Evolutionary conservation across 2,888 invertebrate species (phyloP).

Genomic region (Sarcophaga rosellei): DNA sequence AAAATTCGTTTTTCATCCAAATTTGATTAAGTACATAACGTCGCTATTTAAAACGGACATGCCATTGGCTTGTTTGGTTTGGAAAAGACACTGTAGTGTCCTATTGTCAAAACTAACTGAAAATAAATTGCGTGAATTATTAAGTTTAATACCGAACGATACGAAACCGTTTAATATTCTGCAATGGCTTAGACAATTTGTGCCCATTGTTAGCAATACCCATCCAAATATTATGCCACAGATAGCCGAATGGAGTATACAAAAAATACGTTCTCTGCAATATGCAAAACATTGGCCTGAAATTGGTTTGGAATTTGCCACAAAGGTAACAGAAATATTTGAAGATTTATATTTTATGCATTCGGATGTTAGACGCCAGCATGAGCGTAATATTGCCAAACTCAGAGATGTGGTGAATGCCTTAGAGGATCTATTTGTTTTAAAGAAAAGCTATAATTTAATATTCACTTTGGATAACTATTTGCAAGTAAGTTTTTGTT

Average conservation of each 20-base stretch:
- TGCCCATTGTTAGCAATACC: constrained; percentile 77
- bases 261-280: constrained; percentile 78
- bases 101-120: constrained; percentile 76
- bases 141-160: constrained; percentile 77
- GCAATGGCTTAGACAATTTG: constrained; percentile 80
- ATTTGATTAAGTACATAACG: constrained; percentile 77
- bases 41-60: constrained; percentile 76
- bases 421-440: constrained; percentile 77
- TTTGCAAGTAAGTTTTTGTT: constrained; percentile 70
- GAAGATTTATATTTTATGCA: constrained; percentile 79
- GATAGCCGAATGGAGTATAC: constrained; percentile 80
- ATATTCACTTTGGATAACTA: constrained; percentile 80
- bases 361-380: constrained; percentile 79
- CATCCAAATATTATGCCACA: constrained; percentile 79
- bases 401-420: constrained; percentile 77
- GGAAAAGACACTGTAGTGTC: constrained; percentile 79
- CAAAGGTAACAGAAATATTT: constrained; percentile 78
- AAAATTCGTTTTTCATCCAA: constrained; percentile 79
- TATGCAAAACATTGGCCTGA: constrained; percentile 80
- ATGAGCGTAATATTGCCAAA: constrained; percentile 77
- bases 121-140: constrained; percentile 75
- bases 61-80: constrained; percentile 78
- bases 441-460: constrained; percentile 79
- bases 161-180: constrained; percentile 78
- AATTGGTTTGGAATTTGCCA: constrained; percentile 80